Evolutionary conservation across 2,888 invertebrate species (phyloP).

Genomic region (Drosophila neoperkinsi): DNA sequence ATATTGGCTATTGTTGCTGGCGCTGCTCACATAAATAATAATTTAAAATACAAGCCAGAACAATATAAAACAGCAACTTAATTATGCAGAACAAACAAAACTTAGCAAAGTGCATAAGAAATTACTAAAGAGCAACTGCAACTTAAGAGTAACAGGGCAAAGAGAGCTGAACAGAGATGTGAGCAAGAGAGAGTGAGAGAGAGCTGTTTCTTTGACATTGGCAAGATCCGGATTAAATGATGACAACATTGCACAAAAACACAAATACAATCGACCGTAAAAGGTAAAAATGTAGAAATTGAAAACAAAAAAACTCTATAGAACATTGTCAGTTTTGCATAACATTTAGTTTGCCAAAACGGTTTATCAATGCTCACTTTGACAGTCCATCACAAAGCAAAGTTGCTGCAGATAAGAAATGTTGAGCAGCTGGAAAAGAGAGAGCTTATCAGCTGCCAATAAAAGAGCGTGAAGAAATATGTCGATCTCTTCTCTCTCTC

Average conservation of each 20-base stretch:
- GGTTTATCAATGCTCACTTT: constrained; percentile 5
- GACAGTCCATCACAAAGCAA: constrained; percentile 21
- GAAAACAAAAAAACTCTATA: constrained; percentile 25
- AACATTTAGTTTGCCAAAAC: constrained; percentile 20
- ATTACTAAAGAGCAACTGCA: constrained; percentile 6
- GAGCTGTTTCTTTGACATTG: constrained; percentile 1
- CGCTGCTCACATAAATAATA: constrained; percentile 59
- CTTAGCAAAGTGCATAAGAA: constrained; percentile 36
- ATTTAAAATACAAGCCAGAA: constrained; percentile 38
- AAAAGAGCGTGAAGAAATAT: background rate
- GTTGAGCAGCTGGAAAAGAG: constrained; percentile 19
- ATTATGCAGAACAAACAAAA: constrained; percentile 51
- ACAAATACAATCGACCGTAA: background rate
- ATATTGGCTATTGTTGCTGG: constrained; percentile 22
- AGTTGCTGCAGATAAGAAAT: constrained; percentile 12
- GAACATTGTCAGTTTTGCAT: constrained; percentile 8
- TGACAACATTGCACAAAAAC: constrained; percentile 48
- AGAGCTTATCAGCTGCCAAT: constrained; percentile 54
- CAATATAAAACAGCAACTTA: constrained; percentile 42
- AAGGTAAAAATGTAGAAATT: constrained; percentile 19
- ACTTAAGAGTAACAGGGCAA: background rate
- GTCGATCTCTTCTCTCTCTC: background rate
- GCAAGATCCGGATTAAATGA: constrained; percentile 31
- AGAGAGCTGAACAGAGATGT: background rate
- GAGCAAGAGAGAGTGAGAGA: background rate